Evolutionary conservation across 2,113 vertebrate genomes (phyloP), one percentile per base, ranked within the genome.

Genomic region (Chaetura pelagica): DNA sequence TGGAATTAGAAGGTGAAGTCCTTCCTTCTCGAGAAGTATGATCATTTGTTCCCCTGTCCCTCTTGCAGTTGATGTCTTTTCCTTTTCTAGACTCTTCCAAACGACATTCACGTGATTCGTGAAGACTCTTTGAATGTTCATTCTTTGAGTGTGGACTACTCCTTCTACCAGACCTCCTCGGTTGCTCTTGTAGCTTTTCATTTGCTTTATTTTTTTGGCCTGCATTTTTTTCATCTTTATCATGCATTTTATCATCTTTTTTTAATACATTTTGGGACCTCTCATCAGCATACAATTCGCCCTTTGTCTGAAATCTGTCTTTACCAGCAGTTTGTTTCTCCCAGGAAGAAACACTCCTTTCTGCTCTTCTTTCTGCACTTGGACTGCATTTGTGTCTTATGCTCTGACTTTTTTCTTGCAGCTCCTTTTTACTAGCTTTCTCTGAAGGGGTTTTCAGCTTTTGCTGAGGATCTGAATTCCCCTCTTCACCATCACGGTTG

Each of bases 151-250:
- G 93, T 14, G 96, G 91, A 94, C 97, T 93, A 12, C 57, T 97
- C 10, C 75, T 76, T 67, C 97, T 96, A 23, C 97, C 97, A 77
- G 96, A 96, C 84, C 97, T 98, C 89, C 95, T 97, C 90, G 94
- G 88, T 5, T 96, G 92, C 23, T 98, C 97, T 22, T 93, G 94
- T 48, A 96, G 90, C 78, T 97, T 98, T 75, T 97, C 97, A 58
- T 58, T 44, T 10, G 12, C 49, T 63, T 96, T 98, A 40, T 12
- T 79, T 92, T 95, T 97, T 78, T 94, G 90, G 87, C 97, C 94
- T 94, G 73, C 8, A 54, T 52, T 97, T 96, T 82, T 97, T 96
- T 98, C 98, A 69, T 97, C 89, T 97, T 97, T 98, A 55, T 94
- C 96, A 9, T 95, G 73, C 30, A 94, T 93, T 95, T 97, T 98